phyloP scores from a whole-genome alignment of 35 echinoderm and acorn worm genomes.

The Holothuria glaberrima region DNA sequence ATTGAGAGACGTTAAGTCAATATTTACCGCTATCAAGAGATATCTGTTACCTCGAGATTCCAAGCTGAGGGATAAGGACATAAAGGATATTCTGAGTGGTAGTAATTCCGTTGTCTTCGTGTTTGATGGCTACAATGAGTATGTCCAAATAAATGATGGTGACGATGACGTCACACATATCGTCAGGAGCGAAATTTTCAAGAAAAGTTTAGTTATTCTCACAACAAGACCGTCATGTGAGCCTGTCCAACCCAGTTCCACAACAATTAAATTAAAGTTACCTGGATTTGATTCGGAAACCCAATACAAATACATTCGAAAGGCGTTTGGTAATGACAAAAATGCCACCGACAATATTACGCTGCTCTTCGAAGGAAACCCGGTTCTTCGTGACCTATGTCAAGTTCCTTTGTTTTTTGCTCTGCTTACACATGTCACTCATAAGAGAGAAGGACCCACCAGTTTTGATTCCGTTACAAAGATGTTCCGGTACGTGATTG shows the following conservation, averaged over 20 bases:
- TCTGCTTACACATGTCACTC: neutral
- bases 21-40: neutral
- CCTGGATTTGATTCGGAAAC: neutral
- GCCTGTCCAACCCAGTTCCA: neutral
- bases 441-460: neutral
- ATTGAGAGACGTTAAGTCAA: neutral
- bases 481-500: neutral
- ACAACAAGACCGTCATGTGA: neutral
- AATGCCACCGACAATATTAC: neutral
- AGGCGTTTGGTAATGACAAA: neutral
- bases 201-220: neutral
- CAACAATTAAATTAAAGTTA: neutral
- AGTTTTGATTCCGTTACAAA: neutral
- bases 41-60: neutral
- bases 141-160: neutral
- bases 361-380: neutral
- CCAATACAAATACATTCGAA: neutral
- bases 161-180: neutral
- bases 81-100: neutral
- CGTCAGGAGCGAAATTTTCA: neutral
- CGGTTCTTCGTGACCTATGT: neutral
- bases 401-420: conserved; percentile 20
- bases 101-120: neutral
- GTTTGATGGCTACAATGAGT: conserved; percentile 25
- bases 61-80: neutral